Base-by-base conservation (phyloP, 2,888 invertebrate genomes). In the Bellardia bayeri region DNA sequence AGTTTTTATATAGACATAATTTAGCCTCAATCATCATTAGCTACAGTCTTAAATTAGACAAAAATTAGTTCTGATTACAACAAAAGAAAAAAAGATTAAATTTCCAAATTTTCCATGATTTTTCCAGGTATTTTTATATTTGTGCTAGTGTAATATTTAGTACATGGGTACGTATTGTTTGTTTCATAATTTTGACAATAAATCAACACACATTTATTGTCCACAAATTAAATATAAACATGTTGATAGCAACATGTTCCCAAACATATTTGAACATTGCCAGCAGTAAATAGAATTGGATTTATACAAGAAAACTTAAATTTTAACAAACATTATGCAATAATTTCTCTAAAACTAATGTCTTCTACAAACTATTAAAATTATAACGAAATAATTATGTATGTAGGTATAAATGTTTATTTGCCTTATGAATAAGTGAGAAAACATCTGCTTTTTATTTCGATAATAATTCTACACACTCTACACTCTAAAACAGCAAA, bases 401-500 rank as follows among this genome's bases (percentile, higher is more conserved):
- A 3, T 72, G 37, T 14, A 23, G 45, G 16, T 58, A n/a, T n/a
- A 51, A 13, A 3, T 6, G n/a, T 66, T 33, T 37, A 75, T 2
- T 49, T 16, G 13, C 33, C 16, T 5, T 51, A 3, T 71, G 40
- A 61, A 71, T 71, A 71, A 61, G 40, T 71, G 37, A 40, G 40
- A 69, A 72, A 83, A 76, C 63, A 83, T 76, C 58, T 83, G 82
- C 75, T 68, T 61, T 76, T 63, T 63, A 66, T 80, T 71, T 63
- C 42, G 42, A 69, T 69, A 54, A 61, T 61, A 69, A 30, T 69
- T 69, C 42, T 69, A 61, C 45, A 74, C n/a, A 49, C 37, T 69
- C 23, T 63, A 54, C n/a, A 79, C n/a, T n/a, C n/a, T 42, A 63
- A 71, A 63, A 42, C 30, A 74, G 45, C 63, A 16, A 74, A 40